phyloP scores from a whole-genome alignment of 2,888 invertebrate genomes.

The Barypeithes pellucidus region DNA sequence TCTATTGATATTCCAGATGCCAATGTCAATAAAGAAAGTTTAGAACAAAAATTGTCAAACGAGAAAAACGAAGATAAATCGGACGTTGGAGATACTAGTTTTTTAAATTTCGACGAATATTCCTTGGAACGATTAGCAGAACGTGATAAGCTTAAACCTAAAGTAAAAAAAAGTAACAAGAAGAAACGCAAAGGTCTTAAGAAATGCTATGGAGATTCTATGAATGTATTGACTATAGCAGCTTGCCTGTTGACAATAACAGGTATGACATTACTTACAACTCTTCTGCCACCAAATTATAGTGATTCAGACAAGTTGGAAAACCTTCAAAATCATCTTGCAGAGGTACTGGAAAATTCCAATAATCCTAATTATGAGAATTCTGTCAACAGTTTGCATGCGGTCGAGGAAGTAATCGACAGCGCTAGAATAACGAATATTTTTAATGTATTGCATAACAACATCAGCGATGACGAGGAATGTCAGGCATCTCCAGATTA shows the following conservation, averaged over 20 bases:
- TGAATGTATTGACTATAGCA: conserved; percentile 60
- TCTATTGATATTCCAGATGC: background rate
- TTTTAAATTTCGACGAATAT: conserved; percentile 33
- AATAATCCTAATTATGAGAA: conserved; percentile 35
- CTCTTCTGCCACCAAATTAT: conserved; percentile 57
- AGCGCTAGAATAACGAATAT: conserved; percentile 22
- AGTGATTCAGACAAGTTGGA: conserved; percentile 35
- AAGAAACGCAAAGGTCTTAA: conserved; percentile 19
- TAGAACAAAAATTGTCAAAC: conserved; percentile 12
- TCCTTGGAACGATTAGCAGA: conserved; percentile 27
- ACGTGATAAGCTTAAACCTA: background rate
- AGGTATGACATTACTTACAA: conserved; percentile 61
- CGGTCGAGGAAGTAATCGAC: conserved; percentile 25
- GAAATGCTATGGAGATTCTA: conserved; percentile 46
- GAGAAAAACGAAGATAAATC: background rate
- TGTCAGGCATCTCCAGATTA: conserved; percentile 28
- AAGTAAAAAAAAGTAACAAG: conserved; percentile 11
- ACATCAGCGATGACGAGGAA: conserved; percentile 5
- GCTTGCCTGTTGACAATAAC: conserved; percentile 62
- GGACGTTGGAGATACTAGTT: conserved; percentile 17
- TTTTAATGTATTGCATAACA: conserved; percentile 13
- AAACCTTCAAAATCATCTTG: conserved; percentile 19
- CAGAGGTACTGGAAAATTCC: conserved; percentile 33
- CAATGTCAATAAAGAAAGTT: conserved; percentile 33
- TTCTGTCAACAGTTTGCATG: conserved; percentile 22